Base-by-base conservation (phyloP, 2,113 vertebrate species). In the Bos indicus region DNA sequence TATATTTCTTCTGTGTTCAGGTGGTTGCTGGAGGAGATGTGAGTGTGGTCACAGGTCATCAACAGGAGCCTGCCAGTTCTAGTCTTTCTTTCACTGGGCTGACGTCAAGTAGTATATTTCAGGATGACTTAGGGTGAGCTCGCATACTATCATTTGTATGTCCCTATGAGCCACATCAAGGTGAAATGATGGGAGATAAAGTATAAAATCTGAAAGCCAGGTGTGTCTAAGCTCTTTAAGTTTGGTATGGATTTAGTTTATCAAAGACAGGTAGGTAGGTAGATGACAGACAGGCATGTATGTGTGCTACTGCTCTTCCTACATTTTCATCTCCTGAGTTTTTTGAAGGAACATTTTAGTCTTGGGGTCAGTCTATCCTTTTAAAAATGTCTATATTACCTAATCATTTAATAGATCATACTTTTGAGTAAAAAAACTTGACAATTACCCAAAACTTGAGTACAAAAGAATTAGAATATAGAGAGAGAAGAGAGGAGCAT, bases 61-160 rank as follows among this genome's bases (percentile, higher is more conserved):
- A 99, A 57, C 99, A 99, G 94, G 99, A 99, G 93, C 99, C 99
- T 14, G 91, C 99, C 25, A 94, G 62, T 0, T 98, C 98, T 33
- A 95, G n/a, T 59, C 97, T 98, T 91, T 98, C 99, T 14, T 98
- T 99, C 94, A 94, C 97, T 2, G 99, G 99, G 56, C 98, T 99
- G 81, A 98, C 99, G 0, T 98, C 99, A 77, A 99, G 99, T 97
- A 99, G 98, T 98, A 99, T 99, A 97, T 99, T 99, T 98, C 99
- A 99, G 81, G 99, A 99, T 97, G 99, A 99, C 92, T 99, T 99
- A 59, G 99, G 99, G 99, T 99, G 97, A 97, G 98, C 93, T 89
- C 81, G 19, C 33, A 11, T 30, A 6, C 89, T 71, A 5, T 23
- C 26, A 23, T 83, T 85, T 23, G 23, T 52, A 1, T 56, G 15